A percentile compares a stretch with the other conserved stretches of the same genome.
Evolutionary conservation across 2,113 vertebrate species (phyloP).

Genomic region (Mustela lutreola): DNA sequence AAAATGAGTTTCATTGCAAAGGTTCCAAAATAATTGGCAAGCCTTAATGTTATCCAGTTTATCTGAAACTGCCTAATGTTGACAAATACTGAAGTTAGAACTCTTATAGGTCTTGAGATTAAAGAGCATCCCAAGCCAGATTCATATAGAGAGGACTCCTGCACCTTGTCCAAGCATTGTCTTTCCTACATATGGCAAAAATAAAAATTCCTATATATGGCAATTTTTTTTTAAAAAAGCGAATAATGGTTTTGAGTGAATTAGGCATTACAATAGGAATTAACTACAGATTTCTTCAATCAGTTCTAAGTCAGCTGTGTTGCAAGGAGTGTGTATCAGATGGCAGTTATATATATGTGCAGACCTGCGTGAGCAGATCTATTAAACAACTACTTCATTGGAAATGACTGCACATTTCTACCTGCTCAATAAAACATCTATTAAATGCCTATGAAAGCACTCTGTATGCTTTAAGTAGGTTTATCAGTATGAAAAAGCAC

Average conservation of each 20-base stretch:
- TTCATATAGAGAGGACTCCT: neutral
- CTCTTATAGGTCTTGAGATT: neutral
- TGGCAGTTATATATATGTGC: neutral
- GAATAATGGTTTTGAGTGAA: neutral
- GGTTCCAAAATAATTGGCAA: neutral
- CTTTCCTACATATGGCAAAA: neutral
- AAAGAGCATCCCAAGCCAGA: conserved; percentile 19
- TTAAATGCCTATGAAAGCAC: neutral
- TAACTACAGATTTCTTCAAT: neutral
- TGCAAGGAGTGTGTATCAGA: neutral
- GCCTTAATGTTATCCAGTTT: neutral
- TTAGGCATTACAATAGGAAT: neutral
- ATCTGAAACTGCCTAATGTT: neutral
- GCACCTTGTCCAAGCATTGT: neutral
- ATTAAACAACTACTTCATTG: neutral
- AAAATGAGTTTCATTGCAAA: neutral
- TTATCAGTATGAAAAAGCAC: neutral
- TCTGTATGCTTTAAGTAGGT: neutral
- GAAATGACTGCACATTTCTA: neutral
- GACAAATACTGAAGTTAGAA: neutral
- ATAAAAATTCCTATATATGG: neutral
- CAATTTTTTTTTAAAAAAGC: neutral
- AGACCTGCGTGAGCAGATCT: neutral
- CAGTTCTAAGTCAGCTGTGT: neutral
- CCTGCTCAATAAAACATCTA: neutral